A percentile compares a stretch with the other conserved stretches of the same genome.
These are phyloP conservation scores for Synanthedon andrenaeformis DNA, from an alignment of 2,888 invertebrate genomes.

Conservation along the genomic window DNA sequence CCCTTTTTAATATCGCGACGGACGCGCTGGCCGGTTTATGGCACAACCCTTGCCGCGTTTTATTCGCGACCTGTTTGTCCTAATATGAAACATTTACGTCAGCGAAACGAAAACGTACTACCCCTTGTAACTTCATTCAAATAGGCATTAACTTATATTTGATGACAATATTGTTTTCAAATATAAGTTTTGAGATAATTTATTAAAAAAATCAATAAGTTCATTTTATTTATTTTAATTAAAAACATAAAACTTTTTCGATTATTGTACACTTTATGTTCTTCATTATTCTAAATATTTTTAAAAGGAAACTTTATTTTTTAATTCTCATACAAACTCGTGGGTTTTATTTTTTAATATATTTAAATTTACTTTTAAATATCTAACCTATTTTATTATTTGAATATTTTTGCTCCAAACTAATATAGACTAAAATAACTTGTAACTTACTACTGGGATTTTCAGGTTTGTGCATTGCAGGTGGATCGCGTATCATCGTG, in stretches of 20 bases:
- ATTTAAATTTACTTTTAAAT: no score
- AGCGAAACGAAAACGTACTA: slow-evolving; percentile 49
- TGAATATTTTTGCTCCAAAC: no score
- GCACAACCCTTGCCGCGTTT: slow-evolving; percentile 68
- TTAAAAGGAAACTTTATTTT: no score
- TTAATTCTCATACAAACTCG: no score
- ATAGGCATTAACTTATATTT: background rate
- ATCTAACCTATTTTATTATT: no score
- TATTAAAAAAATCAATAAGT: no score
- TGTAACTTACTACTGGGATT: slow-evolving; percentile 48
- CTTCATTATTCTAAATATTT: no score
- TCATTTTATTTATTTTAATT: no score
- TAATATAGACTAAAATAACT: background rate
- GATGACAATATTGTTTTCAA: background rate
- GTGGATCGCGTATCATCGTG: slow-evolving; percentile 66
- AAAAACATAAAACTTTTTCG: no score
- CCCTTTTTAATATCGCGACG: slow-evolving; percentile 70
- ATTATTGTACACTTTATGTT: no score
- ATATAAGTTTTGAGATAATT: background rate
- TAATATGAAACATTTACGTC: slow-evolving; percentile 68
- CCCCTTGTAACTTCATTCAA: slow-evolving; percentile 6
- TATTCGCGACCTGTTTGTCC: slow-evolving; percentile 69
- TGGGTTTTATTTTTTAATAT: no score
- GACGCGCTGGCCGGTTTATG: slow-evolving; percentile 66
- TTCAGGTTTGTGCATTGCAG: slow-evolving; percentile 68